A percentile compares a stretch with the other conserved stretches of the same genome.
phyloP scores from a whole-genome alignment of 2,888 invertebrate genomes.

The Epinotia demarniana region DNA sequence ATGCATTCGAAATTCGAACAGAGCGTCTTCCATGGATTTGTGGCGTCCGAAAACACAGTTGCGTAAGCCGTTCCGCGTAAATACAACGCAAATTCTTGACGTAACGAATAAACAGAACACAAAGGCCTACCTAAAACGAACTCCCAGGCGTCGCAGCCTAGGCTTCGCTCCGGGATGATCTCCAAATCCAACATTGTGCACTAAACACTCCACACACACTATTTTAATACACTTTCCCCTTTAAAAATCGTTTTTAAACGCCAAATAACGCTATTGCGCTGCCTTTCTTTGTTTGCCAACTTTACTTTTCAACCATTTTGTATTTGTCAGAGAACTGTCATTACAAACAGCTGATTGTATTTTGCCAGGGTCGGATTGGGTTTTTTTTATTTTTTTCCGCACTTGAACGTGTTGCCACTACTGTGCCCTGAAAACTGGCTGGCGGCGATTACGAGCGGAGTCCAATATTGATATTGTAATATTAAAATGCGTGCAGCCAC shows the following conservation, averaged over 20 bases:
- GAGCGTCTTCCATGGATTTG: conserved; percentile 24
- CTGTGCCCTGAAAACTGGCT: neutral
- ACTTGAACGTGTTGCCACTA: conserved; percentile 30
- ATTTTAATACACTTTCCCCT: conserved; percentile 80
- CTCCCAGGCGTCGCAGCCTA: conserved; percentile 99
- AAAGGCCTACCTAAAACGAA: conserved; percentile 94
- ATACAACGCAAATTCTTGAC: conserved; percentile 84
- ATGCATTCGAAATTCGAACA: conserved; percentile 40
- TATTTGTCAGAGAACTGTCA: conserved; percentile 85
- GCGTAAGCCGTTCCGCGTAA: conserved; percentile 77
- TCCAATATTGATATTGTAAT: neutral
- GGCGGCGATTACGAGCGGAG: neutral
- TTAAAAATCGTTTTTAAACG: conserved; percentile 71
- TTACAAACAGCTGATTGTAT: conserved; percentile 85
- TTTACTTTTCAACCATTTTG: conserved; percentile 85
- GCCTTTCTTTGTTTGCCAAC: conserved; percentile 85
- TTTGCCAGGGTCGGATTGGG: conserved; percentile 70
- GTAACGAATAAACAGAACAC: conserved; percentile 75
- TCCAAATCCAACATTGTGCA: conserved; percentile 97
- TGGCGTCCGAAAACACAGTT: conserved; percentile 64
- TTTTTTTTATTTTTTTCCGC: conserved; percentile 17
- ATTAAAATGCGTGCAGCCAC: neutral
- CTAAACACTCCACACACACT: conserved; percentile 93
- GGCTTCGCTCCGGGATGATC: conserved; percentile 97
- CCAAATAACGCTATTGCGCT: conserved; percentile 78